Evolutionary conservation across 2,797 vertebrate genomes (phyloP).

Genomic region (Cercopithecus mitis): DNA sequence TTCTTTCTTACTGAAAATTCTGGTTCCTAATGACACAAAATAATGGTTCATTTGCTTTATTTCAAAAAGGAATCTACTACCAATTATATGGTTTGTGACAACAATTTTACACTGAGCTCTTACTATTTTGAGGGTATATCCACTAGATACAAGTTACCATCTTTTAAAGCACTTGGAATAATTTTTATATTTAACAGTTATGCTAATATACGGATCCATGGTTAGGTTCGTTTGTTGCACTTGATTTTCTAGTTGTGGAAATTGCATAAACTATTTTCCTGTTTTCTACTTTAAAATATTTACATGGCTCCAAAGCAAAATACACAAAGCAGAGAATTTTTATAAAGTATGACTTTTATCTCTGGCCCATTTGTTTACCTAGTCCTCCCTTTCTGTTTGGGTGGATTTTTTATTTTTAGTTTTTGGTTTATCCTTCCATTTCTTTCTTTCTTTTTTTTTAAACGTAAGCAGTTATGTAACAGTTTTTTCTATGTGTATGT

Average conservation of each 20-base stretch:
- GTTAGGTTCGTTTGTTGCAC: neutral
- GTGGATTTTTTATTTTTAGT: neutral
- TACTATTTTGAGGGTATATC: neutral
- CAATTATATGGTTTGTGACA: neutral
- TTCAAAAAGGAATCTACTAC: neutral
- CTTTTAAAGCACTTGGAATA: neutral
- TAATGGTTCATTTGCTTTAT: neutral
- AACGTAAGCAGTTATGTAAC: neutral
- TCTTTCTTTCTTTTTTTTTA: neutral
- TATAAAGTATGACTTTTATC: neutral
- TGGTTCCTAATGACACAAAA: neutral
- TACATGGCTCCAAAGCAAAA: neutral
- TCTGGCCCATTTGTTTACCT: neutral
- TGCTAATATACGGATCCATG: neutral
- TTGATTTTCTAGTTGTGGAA: conserved; percentile 17
- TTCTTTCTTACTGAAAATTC: neutral
- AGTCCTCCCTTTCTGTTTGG: neutral
- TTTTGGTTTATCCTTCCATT: neutral
- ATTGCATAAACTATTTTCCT: conserved; percentile 5
- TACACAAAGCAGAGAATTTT: neutral
- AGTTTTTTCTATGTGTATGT: neutral
- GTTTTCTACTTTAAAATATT: neutral
- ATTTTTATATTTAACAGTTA: neutral
- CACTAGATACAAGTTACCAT: neutral
- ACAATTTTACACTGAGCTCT: neutral